phyloP scores from a whole-genome alignment of 2,113 vertebrate species.

The Galbula dea region DNA sequence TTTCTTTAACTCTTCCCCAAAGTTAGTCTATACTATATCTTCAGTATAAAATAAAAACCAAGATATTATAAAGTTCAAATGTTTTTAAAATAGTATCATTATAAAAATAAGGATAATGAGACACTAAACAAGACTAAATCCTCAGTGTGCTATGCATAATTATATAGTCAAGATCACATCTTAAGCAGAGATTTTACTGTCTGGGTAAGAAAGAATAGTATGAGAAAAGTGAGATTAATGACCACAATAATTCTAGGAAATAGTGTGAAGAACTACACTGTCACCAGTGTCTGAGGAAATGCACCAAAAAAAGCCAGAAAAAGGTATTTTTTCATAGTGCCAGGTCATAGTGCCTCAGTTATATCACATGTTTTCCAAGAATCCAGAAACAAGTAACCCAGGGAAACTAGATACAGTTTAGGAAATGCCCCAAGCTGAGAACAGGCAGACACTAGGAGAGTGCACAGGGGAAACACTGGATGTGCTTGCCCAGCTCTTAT shows the following conservation, averaged over 20 bases:
- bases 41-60: not conserved
- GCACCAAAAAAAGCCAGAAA: not conserved
- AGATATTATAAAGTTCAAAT: not conserved
- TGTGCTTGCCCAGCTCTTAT: not conserved
- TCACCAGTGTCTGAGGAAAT: not conserved
- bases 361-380: not conserved
- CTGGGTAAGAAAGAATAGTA: not conserved
- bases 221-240: not conserved
- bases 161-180: not conserved
- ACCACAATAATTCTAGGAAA: not conserved
- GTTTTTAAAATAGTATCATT: not conserved
- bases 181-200: not conserved
- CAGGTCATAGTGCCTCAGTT: not conserved
- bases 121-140: not conserved
- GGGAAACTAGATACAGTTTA: not conserved
- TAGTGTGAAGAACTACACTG: not conserved
- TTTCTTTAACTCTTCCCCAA: not conserved
- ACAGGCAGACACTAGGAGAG: not conserved
- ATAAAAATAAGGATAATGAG: not conserved
- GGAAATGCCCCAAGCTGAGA: not conserved
- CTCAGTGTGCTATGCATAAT: not conserved
- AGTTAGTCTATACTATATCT: not conserved
- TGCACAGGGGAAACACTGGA: not conserved
- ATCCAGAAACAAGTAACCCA: not conserved
- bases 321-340: not conserved